A percentile compares a stretch with the other conserved stretches of the same genome.
Conservation (phyloP, 2,797 vertebrate genomes). For the Gadopsis bispinosus region DNA sequence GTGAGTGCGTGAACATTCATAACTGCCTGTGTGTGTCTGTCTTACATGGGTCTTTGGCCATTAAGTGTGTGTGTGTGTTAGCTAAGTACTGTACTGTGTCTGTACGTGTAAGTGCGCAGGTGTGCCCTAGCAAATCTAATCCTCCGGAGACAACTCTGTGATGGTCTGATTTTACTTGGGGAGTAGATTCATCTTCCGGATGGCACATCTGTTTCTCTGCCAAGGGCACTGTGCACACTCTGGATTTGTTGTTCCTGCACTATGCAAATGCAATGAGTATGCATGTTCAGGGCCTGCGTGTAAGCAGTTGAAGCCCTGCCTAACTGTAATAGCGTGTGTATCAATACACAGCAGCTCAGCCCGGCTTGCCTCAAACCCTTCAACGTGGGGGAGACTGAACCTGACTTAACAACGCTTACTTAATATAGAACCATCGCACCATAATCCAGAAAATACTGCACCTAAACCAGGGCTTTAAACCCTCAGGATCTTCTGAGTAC, state of each 20-base stretch:
- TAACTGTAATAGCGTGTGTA: constrained; percentile 34
- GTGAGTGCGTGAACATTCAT: neutral
- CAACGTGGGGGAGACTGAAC: constrained; percentile 47
- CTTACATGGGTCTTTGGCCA: constrained; percentile 22
- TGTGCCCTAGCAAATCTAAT: constrained; percentile 79
- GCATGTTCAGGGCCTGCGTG: constrained; percentile 34
- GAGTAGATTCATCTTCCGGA: constrained; percentile 77
- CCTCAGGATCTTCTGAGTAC: constrained; percentile 41
- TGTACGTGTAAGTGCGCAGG: constrained; percentile 70
- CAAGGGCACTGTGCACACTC: constrained; percentile 45
- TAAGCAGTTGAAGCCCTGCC: constrained; percentile 42
- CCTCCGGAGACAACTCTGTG: constrained; percentile 58
- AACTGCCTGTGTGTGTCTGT: constrained; percentile 4
- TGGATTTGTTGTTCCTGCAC: constrained; percentile 32
- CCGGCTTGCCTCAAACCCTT: constrained; percentile 44
- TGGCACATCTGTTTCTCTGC: constrained; percentile 70
- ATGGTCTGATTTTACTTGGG: constrained; percentile 78
- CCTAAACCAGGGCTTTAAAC: constrained; percentile 39
- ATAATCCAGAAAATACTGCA: constrained; percentile 58
- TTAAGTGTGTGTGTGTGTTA: constrained; percentile 36
- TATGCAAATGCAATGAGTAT: constrained; percentile 44
- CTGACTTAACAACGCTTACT: constrained; percentile 64
- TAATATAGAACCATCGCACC: constrained; percentile 54
- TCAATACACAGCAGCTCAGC: constrained; percentile 41
- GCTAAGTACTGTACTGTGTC: constrained; percentile 45